These are phyloP conservation scores for Mastacembelus armatus DNA, from an alignment of 2,797 vertebrate species.

Conservation along the genomic window DNA sequence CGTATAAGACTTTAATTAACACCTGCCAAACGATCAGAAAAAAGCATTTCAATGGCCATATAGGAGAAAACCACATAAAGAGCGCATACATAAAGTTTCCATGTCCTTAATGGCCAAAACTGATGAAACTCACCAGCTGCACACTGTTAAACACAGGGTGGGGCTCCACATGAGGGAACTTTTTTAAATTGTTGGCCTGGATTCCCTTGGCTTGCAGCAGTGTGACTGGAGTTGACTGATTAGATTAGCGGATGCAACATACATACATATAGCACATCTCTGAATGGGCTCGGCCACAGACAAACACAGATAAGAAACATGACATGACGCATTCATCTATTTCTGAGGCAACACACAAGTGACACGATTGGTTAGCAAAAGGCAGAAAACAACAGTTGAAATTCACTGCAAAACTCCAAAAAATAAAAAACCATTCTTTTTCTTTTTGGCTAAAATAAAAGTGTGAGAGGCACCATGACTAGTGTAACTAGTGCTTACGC, in stretches of 20 bases:
- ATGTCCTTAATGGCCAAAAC: conserved; percentile 49
- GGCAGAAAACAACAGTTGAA: rapidly evolving
- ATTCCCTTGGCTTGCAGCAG: neutral
- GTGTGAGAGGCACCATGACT: neutral
- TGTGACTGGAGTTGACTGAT: conserved; percentile 8
- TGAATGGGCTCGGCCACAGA: neutral
- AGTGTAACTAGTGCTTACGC: no score
- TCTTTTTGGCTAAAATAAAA: neutral
- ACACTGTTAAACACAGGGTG: conserved; percentile 42
- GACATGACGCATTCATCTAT: neutral
- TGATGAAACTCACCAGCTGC: conserved; percentile 16
- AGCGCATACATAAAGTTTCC: neutral
- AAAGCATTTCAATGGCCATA: neutral
- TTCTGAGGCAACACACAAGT: neutral
- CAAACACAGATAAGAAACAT: neutral
- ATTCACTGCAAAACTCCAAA: rapidly evolving
- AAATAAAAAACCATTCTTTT: neutral
- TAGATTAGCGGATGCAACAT: neutral
- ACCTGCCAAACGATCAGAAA: conserved; percentile 20
- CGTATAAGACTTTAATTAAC: neutral
- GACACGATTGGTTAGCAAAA: neutral
- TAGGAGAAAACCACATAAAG: conserved; percentile 29
- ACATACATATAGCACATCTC: neutral
- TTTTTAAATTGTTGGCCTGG: neutral
- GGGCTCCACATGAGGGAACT: neutral